These are phyloP conservation scores for Ciona savignyi DNA, from an alignment of 23 tunicate genomes.

Conservation along the genomic window DNA sequence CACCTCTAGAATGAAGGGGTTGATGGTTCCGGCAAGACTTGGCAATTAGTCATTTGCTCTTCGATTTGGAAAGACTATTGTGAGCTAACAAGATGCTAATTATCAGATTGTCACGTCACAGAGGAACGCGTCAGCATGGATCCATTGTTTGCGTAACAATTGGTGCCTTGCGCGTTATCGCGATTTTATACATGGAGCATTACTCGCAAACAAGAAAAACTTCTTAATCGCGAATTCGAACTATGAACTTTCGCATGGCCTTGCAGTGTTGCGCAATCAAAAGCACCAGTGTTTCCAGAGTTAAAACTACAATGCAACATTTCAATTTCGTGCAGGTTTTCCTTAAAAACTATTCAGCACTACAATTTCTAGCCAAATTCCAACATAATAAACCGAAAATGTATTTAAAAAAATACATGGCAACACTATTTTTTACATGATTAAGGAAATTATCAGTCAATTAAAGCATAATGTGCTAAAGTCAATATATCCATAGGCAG, in stretches of 20 bases:
- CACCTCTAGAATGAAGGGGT: neutral
- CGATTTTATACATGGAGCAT: neutral
- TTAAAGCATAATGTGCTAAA: neutral
- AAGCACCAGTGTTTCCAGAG: neutral
- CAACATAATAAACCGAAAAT: too few species aligned
- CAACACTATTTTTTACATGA: neutral
- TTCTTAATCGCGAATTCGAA: neutral
- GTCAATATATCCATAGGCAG: neutral
- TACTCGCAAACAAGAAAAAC: neutral
- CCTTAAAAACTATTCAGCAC: too few species aligned
- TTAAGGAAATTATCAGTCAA: neutral
- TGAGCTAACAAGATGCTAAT: neutral
- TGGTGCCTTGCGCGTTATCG: constrained; percentile 2
- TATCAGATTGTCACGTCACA: neutral
- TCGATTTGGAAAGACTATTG: neutral
- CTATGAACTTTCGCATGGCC: neutral
- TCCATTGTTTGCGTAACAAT: neutral
- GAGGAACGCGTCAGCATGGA: neutral
- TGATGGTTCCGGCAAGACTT: too few species aligned
- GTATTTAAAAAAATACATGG: neutral
- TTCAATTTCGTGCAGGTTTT: too few species aligned
- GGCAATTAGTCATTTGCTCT: too few species aligned
- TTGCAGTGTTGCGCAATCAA: neutral
- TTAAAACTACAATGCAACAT: neutral
- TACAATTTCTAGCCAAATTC: too few species aligned